These are phyloP conservation scores for Sebastes diploproa DNA, from an alignment of 2,797 vertebrate species.

Conservation along the genomic window DNA sequence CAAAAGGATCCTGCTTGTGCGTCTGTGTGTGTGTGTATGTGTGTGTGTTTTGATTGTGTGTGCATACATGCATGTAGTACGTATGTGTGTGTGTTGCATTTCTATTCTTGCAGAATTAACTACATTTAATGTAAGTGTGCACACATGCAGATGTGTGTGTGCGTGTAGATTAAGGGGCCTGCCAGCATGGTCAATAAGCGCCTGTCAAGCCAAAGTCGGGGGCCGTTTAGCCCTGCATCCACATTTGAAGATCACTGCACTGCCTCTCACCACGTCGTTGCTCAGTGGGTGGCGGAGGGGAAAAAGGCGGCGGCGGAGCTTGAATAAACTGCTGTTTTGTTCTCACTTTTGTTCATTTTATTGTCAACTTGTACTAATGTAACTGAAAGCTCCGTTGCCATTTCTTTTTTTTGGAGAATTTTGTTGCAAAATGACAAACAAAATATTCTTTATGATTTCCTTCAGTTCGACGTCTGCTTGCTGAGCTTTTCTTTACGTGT, in stretches of 20 bases:
- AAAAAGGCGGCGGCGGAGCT: not conserved
- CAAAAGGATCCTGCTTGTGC: slow-evolving; percentile 50
- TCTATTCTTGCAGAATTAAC: slow-evolving; percentile 7
- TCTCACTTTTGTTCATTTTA: slow-evolving; percentile 14
- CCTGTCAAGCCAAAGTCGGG: slow-evolving; percentile 47
- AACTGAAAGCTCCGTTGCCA: not conserved
- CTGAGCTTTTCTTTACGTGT: not conserved
- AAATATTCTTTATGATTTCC: not conserved
- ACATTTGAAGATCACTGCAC: slow-evolving; percentile 31
- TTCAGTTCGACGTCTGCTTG: not conserved
- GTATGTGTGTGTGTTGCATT: slow-evolving; percentile 4
- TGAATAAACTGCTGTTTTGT: slow-evolving; percentile 38
- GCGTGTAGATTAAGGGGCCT: slow-evolving; percentile 48
- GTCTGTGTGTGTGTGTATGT: slow-evolving; percentile 11
- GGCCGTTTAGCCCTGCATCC: slow-evolving; percentile 27
- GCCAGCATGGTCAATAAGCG: slow-evolving; percentile 47
- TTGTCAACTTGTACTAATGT: not conserved
- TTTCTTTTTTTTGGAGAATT: not conserved
- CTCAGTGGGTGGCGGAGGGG: slow-evolving; percentile 48
- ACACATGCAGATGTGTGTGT: not conserved
- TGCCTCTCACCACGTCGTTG: slow-evolving; percentile 37
- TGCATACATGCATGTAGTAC: slow-evolving; percentile 5
- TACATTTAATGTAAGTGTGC: not conserved
- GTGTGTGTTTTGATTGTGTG: slow-evolving; percentile 20
- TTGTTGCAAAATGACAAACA: not conserved